Conservation (phyloP, 2,797 vertebrate species). For the Macropus fuliginosus region DNA sequence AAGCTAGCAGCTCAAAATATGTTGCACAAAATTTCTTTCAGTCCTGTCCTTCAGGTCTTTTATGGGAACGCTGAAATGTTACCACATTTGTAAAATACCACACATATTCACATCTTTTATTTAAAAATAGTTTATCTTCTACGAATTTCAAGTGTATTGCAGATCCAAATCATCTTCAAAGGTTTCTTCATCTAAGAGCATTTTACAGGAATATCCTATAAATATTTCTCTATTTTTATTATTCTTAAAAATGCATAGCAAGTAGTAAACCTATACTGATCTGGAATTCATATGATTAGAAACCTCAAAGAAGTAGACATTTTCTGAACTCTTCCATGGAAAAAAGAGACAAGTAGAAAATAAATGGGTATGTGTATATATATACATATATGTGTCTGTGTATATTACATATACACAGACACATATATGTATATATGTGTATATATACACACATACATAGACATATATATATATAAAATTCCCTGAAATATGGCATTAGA, state of each 20-base stretch:
- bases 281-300: background rate
- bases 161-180: background rate
- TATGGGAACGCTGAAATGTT: slow-evolving; percentile 11
- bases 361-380: background rate
- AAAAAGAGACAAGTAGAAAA: background rate
- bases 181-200: background rate
- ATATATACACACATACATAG: no score
- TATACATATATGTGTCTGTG: no score
- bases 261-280: background rate
- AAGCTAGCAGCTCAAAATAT: slow-evolving; percentile 1
- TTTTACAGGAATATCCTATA: background rate
- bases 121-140: background rate
- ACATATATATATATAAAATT: no score
- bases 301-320: background rate
- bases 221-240: background rate
- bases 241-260: background rate
- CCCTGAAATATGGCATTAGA: background rate
- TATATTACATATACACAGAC: no score
- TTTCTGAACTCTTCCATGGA: background rate
- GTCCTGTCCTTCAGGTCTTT: slow-evolving; percentile 1
- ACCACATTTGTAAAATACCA: background rate
- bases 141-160: background rate
- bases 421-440: no score
- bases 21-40: background rate
- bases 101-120: background rate